These are phyloP conservation scores for Sialis fuliginosa DNA, from an alignment of 2,888 invertebrate genomes.

Conservation along the genomic window DNA sequence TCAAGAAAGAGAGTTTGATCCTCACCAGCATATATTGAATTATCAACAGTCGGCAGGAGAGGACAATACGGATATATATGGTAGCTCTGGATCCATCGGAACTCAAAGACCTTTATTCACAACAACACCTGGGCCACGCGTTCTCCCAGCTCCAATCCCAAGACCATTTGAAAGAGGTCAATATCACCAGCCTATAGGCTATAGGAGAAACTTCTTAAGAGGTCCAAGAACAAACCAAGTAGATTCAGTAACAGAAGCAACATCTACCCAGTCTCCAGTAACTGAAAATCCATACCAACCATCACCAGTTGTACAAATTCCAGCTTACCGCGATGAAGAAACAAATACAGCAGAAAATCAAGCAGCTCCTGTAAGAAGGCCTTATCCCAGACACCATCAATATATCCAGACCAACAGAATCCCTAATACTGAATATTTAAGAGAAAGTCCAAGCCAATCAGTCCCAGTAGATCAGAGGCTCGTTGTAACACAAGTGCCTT, in stretches of 20 bases:
- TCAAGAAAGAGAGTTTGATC: slow-evolving; percentile 31
- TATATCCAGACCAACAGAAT: slow-evolving; percentile 22
- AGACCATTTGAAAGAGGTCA: neutral
- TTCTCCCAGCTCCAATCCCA: slow-evolving; percentile 27
- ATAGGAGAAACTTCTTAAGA: neutral
- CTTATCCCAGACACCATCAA: slow-evolving; percentile 21
- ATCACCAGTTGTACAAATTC: slow-evolving; percentile 35
- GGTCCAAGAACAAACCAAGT: slow-evolving; percentile 1
- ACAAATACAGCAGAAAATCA: slow-evolving; percentile 26
- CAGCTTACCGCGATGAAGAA: slow-evolving; percentile 20
- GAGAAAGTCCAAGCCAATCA: slow-evolving; percentile 1
- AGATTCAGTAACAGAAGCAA: slow-evolving; percentile 10
- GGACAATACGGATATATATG: slow-evolving; percentile 51
- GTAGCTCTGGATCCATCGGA: slow-evolving; percentile 41
- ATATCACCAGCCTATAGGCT: neutral
- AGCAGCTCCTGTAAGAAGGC: slow-evolving; percentile 23
- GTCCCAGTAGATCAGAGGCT: slow-evolving; percentile 1
- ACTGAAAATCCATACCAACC: slow-evolving; percentile 30
- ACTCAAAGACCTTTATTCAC: slow-evolving; percentile 50
- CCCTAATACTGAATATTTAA: slow-evolving; percentile 5
- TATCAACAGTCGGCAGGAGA: slow-evolving; percentile 41
- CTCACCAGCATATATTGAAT: slow-evolving; percentile 32
- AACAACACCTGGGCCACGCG: slow-evolving; percentile 37
- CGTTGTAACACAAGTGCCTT: slow-evolving; percentile 6
- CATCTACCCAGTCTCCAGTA: slow-evolving; percentile 31